Conservation (phyloP, 1,140 invertebrate genomes). For the Bombus superbus region DNA sequence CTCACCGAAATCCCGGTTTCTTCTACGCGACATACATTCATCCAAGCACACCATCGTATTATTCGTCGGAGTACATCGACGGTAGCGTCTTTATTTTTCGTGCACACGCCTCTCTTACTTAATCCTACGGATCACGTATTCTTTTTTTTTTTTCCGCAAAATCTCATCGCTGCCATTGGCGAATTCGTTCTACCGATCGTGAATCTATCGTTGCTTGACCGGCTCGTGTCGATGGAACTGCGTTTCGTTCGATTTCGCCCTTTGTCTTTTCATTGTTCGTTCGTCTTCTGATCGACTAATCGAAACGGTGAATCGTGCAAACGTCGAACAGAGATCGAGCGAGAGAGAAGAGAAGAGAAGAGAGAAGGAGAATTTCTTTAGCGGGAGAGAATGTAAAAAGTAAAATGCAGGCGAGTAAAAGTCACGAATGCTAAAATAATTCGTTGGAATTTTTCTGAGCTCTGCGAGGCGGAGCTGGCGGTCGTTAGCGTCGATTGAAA, state of each 20-base stretch:
- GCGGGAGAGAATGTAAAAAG: too few species aligned
- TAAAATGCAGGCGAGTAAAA: too few species aligned
- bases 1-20: constrained; percentile 7
- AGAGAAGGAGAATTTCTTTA: too few species aligned
- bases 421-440: too few species aligned
- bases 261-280: background rate
- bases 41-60: background rate
- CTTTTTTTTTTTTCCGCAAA: background rate
- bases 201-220: background rate
- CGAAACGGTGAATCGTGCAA: too few species aligned
- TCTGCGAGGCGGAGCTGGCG: too few species aligned
- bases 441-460: too few species aligned
- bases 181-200: background rate
- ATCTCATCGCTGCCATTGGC: background rate
- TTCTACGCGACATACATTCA: background rate
- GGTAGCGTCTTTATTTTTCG: background rate
- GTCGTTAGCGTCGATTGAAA: too few species aligned
- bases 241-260: background rate
- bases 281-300: background rate
- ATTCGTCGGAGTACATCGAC: background rate
- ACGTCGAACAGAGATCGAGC: background rate
- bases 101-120: background rate
- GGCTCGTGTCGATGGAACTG: background rate
- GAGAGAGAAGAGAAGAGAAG: background rate
- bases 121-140: background rate